Percentiles rank a stretch among this genome's conserved stretches.
Conservation (phyloP, 2,888 invertebrate genomes). For the Drosophila niveifrons region DNA sequence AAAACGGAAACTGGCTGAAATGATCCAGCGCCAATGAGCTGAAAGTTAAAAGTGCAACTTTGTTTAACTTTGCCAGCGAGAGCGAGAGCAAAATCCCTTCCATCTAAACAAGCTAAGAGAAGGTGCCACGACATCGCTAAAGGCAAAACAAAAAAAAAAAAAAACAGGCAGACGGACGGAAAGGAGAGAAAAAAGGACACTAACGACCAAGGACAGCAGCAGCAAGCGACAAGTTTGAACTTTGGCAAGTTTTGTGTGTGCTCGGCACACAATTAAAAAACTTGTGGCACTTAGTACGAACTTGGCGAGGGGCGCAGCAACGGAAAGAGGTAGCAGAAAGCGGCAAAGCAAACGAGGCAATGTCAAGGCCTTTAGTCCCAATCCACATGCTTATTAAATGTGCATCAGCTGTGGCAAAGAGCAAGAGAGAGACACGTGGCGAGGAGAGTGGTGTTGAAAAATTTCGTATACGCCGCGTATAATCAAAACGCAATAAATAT, state of each 20-base stretch:
- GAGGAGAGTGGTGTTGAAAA: neutral
- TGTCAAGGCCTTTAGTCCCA: constrained; percentile 46
- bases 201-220: constrained; percentile 24
- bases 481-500: constrained; percentile 79
- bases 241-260: constrained; percentile 40
- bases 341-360: constrained; percentile 7
- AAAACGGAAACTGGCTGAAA: constrained; percentile 31
- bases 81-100: constrained; percentile 12
- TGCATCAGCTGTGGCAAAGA: constrained; percentile 37
- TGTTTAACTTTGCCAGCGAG: constrained; percentile 60
- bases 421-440: neutral
- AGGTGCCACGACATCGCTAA: neutral
- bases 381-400: constrained; percentile 48
- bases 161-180: neutral
- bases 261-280: constrained; percentile 55
- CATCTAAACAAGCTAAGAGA: constrained; percentile 12
- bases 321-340: neutral
- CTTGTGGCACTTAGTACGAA: constrained; percentile 13
- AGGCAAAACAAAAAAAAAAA: neutral
- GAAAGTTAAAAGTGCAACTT: constrained; percentile 75
- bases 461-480: constrained; percentile 34
- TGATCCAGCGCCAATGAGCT: constrained; percentile 61
- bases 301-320: neutral
- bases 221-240: constrained; percentile 36
- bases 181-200: constrained; percentile 4